A percentile compares a stretch with the other conserved stretches of the same genome.
Conservation (phyloP, 2,113 vertebrate genomes). For the Rhynchomys soricoides region DNA sequence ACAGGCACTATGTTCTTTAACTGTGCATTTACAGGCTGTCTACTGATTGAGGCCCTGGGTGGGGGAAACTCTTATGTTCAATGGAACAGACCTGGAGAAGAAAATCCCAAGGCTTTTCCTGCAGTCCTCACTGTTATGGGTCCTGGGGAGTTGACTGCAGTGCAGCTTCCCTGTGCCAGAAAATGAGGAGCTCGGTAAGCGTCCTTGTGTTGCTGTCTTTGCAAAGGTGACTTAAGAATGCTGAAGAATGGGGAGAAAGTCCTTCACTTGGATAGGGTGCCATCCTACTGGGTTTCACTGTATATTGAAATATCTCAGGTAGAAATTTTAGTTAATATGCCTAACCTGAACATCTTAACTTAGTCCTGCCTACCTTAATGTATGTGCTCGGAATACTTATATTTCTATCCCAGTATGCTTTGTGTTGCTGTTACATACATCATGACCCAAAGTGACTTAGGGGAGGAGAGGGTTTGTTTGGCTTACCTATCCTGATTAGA, state of each 20-base stretch:
- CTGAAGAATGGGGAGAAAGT: not conserved
- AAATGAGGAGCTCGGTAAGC: not conserved
- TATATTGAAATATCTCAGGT: not conserved
- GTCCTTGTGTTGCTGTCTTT: not conserved
- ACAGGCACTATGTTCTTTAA: not conserved
- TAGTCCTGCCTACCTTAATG: not conserved
- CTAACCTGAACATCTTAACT: not conserved
- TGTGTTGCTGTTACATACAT: not conserved
- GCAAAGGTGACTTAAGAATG: not conserved
- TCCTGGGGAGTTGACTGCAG: not conserved
- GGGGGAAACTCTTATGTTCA: not conserved
- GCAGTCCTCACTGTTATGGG: not conserved
- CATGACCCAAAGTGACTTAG: too few relatives aligned
- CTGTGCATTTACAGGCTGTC: not conserved
- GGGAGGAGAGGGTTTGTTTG: not conserved
- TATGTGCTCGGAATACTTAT: not conserved
- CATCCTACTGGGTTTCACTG: not conserved
- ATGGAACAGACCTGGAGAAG: not conserved
- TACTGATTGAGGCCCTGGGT: not conserved
- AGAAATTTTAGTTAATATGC: not conserved
- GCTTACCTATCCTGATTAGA: not conserved
- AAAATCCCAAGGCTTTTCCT: not conserved
- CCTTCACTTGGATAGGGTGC: not conserved
- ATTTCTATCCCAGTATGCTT: not conserved
- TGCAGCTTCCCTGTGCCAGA: not conserved